A percentile compares a stretch with the other conserved stretches of the same genome.
phyloP scores from a whole-genome alignment of 2,797 vertebrate species.

The Parotocinclus haroldoi region DNA sequence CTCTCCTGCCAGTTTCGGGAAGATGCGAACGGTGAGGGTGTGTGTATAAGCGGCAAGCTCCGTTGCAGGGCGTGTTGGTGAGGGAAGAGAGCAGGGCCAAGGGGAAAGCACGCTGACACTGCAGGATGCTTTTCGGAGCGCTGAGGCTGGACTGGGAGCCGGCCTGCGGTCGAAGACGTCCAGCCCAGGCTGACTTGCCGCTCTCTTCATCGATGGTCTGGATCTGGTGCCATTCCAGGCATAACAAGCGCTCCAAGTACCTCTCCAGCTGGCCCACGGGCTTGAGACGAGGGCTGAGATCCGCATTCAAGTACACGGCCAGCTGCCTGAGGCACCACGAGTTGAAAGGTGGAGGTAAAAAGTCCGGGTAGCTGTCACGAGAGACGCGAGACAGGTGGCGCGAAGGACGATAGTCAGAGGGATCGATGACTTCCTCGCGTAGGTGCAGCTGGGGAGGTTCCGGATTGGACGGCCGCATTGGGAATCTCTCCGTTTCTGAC shows the following conservation, averaged over 20 bases:
- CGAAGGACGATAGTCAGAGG: constrained; percentile 46
- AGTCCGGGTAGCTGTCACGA: constrained; percentile 76
- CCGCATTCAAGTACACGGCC: constrained; percentile 72
- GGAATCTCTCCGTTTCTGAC: constrained; percentile 82
- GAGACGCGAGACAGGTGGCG: constrained; percentile 38
- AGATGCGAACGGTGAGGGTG: constrained; percentile 50
- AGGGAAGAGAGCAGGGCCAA: constrained; percentile 65
- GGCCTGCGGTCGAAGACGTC: constrained; percentile 59
- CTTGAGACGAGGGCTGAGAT: constrained; percentile 62
- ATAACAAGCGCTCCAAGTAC: constrained; percentile 80
- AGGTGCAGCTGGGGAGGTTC: constrained; percentile 80
- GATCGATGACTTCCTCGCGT: constrained; percentile 78
- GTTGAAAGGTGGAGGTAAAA: constrained; percentile 86
- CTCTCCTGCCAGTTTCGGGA: constrained; percentile 37
- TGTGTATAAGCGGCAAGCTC: constrained; percentile 49
- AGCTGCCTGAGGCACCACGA: constrained; percentile 84
- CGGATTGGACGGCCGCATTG: constrained; percentile 57
- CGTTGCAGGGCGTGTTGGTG: constrained; percentile 52
- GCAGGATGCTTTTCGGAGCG: constrained; percentile 71
- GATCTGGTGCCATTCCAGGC: constrained; percentile 84
- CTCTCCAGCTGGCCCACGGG: constrained; percentile 72
- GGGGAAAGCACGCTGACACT: constrained; percentile 73
- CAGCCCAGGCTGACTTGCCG: constrained; percentile 44
- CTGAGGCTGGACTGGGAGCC: constrained; percentile 65
- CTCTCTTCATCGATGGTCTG: constrained; percentile 77